Conservation (phyloP, 2,113 vertebrate species). For the Semnornis frantzii region DNA sequence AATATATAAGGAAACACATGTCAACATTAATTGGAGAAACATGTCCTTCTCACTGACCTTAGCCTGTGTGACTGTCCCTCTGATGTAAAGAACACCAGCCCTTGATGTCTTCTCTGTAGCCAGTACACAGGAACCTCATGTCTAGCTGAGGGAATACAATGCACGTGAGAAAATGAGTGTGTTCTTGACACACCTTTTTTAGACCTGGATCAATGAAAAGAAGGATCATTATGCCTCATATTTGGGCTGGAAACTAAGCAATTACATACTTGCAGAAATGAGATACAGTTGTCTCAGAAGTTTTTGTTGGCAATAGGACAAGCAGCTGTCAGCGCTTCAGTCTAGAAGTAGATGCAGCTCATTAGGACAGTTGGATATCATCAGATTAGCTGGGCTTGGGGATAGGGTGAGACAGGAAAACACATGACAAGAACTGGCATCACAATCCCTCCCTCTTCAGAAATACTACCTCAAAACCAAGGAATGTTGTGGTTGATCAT, state of each 20-base stretch:
- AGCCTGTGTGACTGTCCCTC: not conserved
- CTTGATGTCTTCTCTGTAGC: not conserved
- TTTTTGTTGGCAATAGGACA: slow-evolving; percentile 51
- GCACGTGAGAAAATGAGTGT: not conserved
- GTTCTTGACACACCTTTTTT: slow-evolving; percentile 31
- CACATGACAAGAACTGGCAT: slow-evolving; percentile 58
- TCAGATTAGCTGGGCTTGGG: slow-evolving; percentile 59
- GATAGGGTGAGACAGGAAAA: slow-evolving; percentile 67
- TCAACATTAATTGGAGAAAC: slow-evolving; percentile 41
- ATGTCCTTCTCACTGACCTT: slow-evolving; percentile 47
- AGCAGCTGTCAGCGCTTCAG: slow-evolving; percentile 54
- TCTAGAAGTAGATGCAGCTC: slow-evolving; percentile 58
- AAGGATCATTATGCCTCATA: slow-evolving; percentile 6
- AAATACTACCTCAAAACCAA: slow-evolving; percentile 64
- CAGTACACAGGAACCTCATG: not conserved
- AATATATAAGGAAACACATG: slow-evolving; percentile 54
- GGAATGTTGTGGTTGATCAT: slow-evolving; percentile 20
- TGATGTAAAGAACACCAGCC: not conserved
- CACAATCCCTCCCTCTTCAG: not conserved
- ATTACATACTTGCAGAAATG: slow-evolving; percentile 33
- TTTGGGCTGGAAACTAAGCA: slow-evolving; percentile 40
- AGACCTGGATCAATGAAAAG: slow-evolving; percentile 21
- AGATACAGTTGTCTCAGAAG: slow-evolving; percentile 48
- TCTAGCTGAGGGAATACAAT: not conserved
- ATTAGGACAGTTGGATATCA: slow-evolving; percentile 65